Conservation (phyloP, 2,113 vertebrate species). For the Mugil cephalus region DNA sequence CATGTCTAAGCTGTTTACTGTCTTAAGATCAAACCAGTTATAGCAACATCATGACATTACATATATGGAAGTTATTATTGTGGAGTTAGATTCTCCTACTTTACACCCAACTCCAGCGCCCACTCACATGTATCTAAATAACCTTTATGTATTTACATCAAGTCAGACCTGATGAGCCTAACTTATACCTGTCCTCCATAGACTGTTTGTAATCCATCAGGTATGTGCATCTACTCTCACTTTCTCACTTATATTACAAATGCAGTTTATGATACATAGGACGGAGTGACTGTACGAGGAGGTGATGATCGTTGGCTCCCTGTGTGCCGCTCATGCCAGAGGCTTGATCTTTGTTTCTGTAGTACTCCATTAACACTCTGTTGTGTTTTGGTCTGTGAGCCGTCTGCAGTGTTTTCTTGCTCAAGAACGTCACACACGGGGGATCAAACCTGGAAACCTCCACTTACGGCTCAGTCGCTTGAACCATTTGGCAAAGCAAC, state of each 20-base stretch:
- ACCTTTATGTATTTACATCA: conserved; percentile 13
- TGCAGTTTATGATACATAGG: neutral
- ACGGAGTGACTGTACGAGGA: conserved; percentile 1
- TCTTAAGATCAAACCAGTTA: neutral
- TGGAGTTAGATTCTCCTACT: conserved; percentile 1
- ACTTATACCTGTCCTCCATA: conserved; percentile 2
- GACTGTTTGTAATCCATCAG: conserved; percentile 19
- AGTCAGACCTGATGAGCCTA: neutral
- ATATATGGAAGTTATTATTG: conserved; percentile 5
- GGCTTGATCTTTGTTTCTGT: conserved; percentile 42
- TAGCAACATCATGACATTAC: neutral
- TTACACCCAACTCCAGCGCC: neutral
- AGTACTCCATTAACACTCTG: conserved; percentile 38
- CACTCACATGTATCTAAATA: conserved; percentile 19
- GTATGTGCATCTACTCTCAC: neutral
- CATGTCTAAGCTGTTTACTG: too few species aligned
- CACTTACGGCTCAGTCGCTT: conserved; percentile 51
- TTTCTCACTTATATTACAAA: conserved; percentile 1
- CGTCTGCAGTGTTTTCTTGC: conserved; percentile 41
- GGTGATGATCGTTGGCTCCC: conserved; percentile 2
- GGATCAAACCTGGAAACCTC: conserved; percentile 63
- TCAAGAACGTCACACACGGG: conserved; percentile 50
- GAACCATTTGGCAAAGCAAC: conserved; percentile 33
- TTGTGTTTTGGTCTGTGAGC: conserved; percentile 48
- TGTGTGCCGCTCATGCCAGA: neutral